Evolutionary conservation across 64 coral and sea anemone species (phyloP), one percentile per base, ranked within the genome.

Genomic region (Pocillopora verrucosa): DNA sequence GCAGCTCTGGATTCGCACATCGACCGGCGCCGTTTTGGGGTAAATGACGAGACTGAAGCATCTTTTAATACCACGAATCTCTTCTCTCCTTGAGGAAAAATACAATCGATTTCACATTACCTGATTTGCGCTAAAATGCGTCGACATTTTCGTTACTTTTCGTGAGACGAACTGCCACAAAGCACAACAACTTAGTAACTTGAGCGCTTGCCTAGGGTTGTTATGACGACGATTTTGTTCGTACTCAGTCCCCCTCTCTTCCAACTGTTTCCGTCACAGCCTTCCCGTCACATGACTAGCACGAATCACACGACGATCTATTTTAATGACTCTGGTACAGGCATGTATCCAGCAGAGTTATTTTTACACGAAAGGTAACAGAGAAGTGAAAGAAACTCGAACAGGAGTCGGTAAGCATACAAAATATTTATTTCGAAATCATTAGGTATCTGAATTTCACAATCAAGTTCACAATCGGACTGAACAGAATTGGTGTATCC

Each of bases 71-170:
- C 38, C 20, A 11, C 24, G 36, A 41, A 78, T 2, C 16, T 17
- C 17, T 15, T 20, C 14, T 7, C 34, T 70, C 11, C 9, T 17
- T 67, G 60, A 58, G 12, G 16, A 20, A 16, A 22, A 65, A 62
- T 9, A 80, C 41, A 37, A 16, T 11, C 38, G 11, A 34, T 65
- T 16, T 16, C 77, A 64, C 14, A 61, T 24, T 89, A 96, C 95
- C 95, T 96, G 95, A 74, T 96, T 96, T 82, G 95, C 95, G 79
- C 91, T 96, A 73, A 96, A 96, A 80, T 96, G 95, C 61, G 95
- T 96, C 9, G 95, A 89, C 95, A 96, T 88, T 37, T 88, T 34
- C 13, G 7, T 12, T 72, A 17, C 10, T 37, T 69, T 5, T 58
- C 76, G 16, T n/a, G 10, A 36, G 37, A 19, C 20, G 34, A 10